Evolutionary conservation across 2,888 invertebrate species (phyloP), one percentile per base, ranked within the genome.

Genomic region (Zygogramma bicolorata): DNA sequence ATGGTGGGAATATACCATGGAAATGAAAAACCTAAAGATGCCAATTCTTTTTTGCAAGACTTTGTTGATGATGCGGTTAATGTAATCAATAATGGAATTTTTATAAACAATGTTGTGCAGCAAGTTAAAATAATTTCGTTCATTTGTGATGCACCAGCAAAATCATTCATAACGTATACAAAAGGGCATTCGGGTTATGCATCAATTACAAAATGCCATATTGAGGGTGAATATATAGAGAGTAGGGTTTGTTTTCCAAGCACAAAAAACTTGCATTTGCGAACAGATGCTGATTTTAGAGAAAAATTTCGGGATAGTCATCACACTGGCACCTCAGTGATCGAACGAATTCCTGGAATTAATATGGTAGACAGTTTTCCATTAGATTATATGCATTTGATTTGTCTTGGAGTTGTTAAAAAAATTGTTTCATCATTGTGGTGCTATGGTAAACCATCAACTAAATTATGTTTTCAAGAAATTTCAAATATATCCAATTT

Each of bases 191-290:
- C 40, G 2, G 79, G 72, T 15, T 79, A 77, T 65, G 10, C 60
- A 15, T 76, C 76, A 38, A 79, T 79, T 63, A 74, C 77, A 49
- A 77, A 78, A 67, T 81, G 78, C 68, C 25, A 75, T 8, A 59
- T 25, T 62, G 63, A 40, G n/a, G 70, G 65, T 7, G 25, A 40
- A 7, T 70, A 29, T n/a, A 60, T 46, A 27, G n/a, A n/a, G n/a
- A n/a, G 49, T 40, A 68, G 65, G 1, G 65, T 75, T 46, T 77
- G 58, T 68, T 77, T 77, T 73, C 66, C 69, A n/a, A 0, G 74
- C 27, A 71, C 61, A 7, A 31, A 60, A 13, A 65, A 68, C 57
- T 62, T 61, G 20, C 10, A 15, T 2, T 34, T 68, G 22, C 25
- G 68, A 60, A 66, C 68, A 29, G 53, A 65, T 49, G 6, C 18